A percentile compares a stretch with the other conserved stretches of the same genome.
Evolutionary conservation across 2,797 vertebrate species (phyloP).

Genomic region (Coregonus ussuriensis): DNA sequence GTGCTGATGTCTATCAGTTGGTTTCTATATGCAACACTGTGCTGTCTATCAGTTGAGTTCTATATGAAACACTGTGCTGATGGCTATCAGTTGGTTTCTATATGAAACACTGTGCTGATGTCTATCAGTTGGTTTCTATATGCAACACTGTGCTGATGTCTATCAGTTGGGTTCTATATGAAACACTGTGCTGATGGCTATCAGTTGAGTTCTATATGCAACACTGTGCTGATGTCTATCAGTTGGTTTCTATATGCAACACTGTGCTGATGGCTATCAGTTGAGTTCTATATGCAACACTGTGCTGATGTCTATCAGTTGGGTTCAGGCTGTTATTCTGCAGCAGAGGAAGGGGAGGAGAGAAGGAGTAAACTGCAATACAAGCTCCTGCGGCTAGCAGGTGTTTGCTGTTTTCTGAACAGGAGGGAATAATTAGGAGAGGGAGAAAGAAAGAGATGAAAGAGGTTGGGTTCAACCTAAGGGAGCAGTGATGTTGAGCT

Average conservation of each 20-base stretch:
- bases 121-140: not conserved
- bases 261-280: not conserved
- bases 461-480: conserved; percentile 50
- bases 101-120: not conserved
- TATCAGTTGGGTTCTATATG: not conserved
- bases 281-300: too few species aligned
- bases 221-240: not conserved
- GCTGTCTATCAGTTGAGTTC: not conserved
- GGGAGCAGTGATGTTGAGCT: conserved; percentile 41
- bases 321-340: conserved; percentile 12
- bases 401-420: conserved; percentile 44
- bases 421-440: conserved; percentile 40
- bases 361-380: conserved; percentile 25
- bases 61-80: not conserved
- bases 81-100: not conserved
- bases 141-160: too few species aligned
- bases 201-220: not conserved
- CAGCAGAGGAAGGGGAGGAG: not conserved
- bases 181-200: not conserved
- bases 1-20: not conserved
- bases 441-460: conserved; percentile 49
- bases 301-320: not conserved
- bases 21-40: not conserved
- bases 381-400: conserved; percentile 44
- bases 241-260: not conserved